These are phyloP conservation scores for Ameiurus melas DNA, from an alignment of 2,113 vertebrate genomes.

Conservation along the genomic window DNA sequence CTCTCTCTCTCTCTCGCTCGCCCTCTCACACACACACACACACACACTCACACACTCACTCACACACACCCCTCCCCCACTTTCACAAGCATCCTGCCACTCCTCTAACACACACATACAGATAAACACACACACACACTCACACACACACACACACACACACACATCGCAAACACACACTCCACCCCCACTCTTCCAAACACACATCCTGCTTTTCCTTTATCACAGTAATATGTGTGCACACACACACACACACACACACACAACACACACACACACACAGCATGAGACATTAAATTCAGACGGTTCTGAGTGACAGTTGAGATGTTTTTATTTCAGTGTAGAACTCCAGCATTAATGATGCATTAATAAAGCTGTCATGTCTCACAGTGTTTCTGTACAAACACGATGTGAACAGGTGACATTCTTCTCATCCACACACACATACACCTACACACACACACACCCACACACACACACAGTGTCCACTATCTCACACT, in stretches of 20 bases:
- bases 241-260: constrained; percentile 16
- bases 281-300: constrained; percentile 34
- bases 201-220: constrained; percentile 63
- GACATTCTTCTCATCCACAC: constrained; percentile 22
- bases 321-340: constrained; percentile 55
- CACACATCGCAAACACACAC: constrained; percentile 60
- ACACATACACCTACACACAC: not conserved
- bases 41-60: constrained; percentile 31
- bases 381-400: constrained; percentile 8
- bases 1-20: constrained; percentile 11
- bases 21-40: constrained; percentile 47
- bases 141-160: constrained; percentile 33
- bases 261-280: constrained; percentile 25
- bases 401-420: constrained; percentile 16
- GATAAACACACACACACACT: constrained; percentile 24
- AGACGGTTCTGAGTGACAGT: constrained; percentile 46
- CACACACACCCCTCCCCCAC: constrained; percentile 46
- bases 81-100: constrained; percentile 58
- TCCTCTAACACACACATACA: constrained; percentile 53
- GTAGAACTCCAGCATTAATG: constrained; percentile 47
- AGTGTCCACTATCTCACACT: constrained; percentile 3
- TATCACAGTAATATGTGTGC: constrained; percentile 46
- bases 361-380: constrained; percentile 47
- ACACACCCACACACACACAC: constrained; percentile 7
- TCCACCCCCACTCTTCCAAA: constrained; percentile 56